A percentile compares a stretch with the other conserved stretches of the same genome.
These are phyloP conservation scores for Nomada ferruginata DNA, from an alignment of 2,888 invertebrate species.

Conservation along the genomic window DNA sequence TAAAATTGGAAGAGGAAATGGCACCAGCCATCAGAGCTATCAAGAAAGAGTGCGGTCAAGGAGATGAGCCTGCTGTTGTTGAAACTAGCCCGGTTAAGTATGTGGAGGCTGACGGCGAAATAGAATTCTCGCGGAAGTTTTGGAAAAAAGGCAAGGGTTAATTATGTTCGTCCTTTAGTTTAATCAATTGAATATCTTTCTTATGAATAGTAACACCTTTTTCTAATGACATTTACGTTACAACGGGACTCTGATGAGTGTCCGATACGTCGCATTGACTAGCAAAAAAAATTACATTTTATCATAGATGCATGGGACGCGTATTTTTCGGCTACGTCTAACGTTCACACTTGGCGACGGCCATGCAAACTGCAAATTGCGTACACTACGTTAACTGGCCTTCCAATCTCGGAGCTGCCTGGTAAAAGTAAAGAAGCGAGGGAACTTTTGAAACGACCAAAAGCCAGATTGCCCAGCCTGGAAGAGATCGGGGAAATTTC, in stretches of 20 bases:
- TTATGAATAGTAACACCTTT: too few relatives aligned
- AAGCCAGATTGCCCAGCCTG: conserved; percentile 61
- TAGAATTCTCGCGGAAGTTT: conserved; percentile 66
- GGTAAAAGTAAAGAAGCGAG: conserved; percentile 9
- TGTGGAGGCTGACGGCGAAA: conserved; percentile 72
- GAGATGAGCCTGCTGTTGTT: conserved; percentile 48
- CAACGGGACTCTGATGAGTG: background rate
- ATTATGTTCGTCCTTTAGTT: background rate
- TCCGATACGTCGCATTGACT: too few relatives aligned
- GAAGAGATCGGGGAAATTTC: conserved; percentile 68
- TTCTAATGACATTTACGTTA: too few relatives aligned
- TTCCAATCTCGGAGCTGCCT: conserved; percentile 1
- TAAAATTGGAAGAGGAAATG: conserved; percentile 70
- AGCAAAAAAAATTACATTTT: conserved; percentile 9
- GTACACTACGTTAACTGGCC: conserved; percentile 81
- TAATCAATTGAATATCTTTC: background rate
- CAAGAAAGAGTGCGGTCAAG: conserved; percentile 64
- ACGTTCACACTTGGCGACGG: conserved; percentile 87
- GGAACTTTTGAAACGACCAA: conserved; percentile 29
- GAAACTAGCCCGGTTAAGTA: conserved; percentile 64
- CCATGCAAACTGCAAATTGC: conserved; percentile 88
- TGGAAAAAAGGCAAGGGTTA: conserved; percentile 40
- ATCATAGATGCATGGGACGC: conserved; percentile 53
- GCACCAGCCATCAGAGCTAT: conserved; percentile 63
- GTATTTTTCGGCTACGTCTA: conserved; percentile 65